phyloP scores from a whole-genome alignment of 2,113 vertebrate species.

The Ceratotherium simum region DNA sequence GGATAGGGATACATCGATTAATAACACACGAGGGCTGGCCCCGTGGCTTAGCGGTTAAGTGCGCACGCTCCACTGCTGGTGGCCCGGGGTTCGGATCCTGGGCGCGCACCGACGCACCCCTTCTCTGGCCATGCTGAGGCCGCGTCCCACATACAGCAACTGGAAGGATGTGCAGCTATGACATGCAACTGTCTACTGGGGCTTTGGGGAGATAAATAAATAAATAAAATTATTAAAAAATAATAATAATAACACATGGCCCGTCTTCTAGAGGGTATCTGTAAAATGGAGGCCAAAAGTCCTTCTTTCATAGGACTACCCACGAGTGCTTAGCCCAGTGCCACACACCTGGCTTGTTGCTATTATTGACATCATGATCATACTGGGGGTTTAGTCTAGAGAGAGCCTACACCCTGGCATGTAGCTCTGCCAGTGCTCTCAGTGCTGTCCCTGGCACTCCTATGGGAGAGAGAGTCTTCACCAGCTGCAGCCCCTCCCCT shows the following conservation, averaged over 20 bases:
- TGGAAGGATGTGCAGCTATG: too few species aligned
- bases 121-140: too few species aligned
- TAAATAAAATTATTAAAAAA: too few species aligned
- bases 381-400: rapidly evolving
- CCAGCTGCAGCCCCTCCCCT: neutral
- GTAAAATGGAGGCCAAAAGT: neutral
- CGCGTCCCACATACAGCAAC: too few species aligned
- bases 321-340: neutral
- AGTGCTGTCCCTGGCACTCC: neutral
- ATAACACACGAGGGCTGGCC: too few species aligned
- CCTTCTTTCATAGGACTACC: neutral
- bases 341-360: neutral
- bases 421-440: neutral
- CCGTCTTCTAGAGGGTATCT: neutral
- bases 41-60: too few species aligned
- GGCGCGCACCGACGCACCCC: too few species aligned
- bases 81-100: too few species aligned
- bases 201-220: too few species aligned
- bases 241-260: neutral
- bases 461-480: neutral
- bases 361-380: neutral
- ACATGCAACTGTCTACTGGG: too few species aligned
- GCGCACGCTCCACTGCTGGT: too few species aligned
- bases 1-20: neutral
- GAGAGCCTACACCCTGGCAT: neutral